phyloP scores from a whole-genome alignment of 1,140 invertebrate genomes.

The Diachasmimorpha longicaudata region DNA sequence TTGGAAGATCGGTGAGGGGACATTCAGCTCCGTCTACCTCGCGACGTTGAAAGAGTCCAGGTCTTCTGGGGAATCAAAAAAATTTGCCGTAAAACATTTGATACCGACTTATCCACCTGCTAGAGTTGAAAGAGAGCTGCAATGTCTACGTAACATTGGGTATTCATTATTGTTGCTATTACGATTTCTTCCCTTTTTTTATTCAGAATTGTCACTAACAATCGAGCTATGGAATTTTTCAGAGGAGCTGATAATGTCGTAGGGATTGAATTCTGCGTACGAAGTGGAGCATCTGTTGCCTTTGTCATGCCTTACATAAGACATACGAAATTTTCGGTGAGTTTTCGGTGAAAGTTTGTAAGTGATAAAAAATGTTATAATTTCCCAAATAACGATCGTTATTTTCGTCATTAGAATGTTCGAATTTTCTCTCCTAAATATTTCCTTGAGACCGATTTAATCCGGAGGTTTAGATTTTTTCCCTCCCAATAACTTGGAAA shows the following conservation, averaged over 20 bases:
- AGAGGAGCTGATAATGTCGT: constrained; percentile 85
- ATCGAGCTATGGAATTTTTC: constrained; percentile 45
- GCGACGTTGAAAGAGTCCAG: constrained; percentile 66
- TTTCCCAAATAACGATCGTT: too few species aligned
- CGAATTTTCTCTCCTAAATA: too few species aligned
- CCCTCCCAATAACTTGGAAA: too few species aligned
- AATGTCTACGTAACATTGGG: constrained; percentile 82
- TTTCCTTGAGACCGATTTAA: too few species aligned
- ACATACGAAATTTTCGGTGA: constrained; percentile 80
- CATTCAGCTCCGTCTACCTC: constrained; percentile 82
- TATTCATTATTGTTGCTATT: constrained; percentile 47
- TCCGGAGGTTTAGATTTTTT: too few species aligned
- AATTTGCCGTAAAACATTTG: constrained; percentile 83
- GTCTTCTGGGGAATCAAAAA: constrained; percentile 59
- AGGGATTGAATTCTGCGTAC: constrained; percentile 78
- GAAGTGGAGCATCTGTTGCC: constrained; percentile 80
- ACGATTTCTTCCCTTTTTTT: background rate
- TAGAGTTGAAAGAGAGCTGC: constrained; percentile 77
- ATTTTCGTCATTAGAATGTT: too few species aligned
- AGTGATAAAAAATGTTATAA: too few species aligned
- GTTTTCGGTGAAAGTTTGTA: too few species aligned
- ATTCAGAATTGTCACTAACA: background rate
- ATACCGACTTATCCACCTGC: constrained; percentile 82
- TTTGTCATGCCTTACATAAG: constrained; percentile 91
- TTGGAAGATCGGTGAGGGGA: constrained; percentile 78